A percentile compares a stretch with the other conserved stretches of the same genome.
Conservation (phyloP, 2,888 invertebrate genomes). For the Habrosyne pyritoides region DNA sequence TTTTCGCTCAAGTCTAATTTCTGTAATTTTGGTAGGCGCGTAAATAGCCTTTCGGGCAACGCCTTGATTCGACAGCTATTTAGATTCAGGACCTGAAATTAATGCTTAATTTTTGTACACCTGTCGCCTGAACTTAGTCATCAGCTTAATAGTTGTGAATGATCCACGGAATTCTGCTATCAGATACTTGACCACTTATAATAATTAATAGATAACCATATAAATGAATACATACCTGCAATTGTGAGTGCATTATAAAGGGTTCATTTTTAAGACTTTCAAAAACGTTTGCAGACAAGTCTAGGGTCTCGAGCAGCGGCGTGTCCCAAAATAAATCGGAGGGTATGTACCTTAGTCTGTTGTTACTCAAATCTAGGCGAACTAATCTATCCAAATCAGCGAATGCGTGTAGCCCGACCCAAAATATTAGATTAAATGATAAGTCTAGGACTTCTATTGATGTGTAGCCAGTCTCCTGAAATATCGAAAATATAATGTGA, state of each 20-base stretch:
- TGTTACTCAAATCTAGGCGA: slow-evolving; percentile 84
- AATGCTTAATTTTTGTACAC: background rate
- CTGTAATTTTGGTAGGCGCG: slow-evolving; percentile 79
- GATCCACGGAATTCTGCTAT: too few relatives aligned
- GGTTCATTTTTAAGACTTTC: slow-evolving; percentile 81
- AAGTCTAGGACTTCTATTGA: slow-evolving; percentile 77
- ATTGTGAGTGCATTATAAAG: slow-evolving; percentile 78
- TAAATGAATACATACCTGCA: slow-evolving; percentile 64
- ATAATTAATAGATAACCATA: background rate
- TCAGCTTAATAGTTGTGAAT: too few relatives aligned
- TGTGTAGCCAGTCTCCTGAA: slow-evolving; percentile 76
- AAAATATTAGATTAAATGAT: slow-evolving; percentile 85
- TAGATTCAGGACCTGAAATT: slow-evolving; percentile 81
- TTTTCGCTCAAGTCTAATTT: slow-evolving; percentile 85
- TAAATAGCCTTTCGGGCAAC: slow-evolving; percentile 78
- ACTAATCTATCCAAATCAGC: slow-evolving; percentile 73
- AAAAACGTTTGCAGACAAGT: slow-evolving; percentile 86
- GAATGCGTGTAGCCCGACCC: slow-evolving; percentile 85
- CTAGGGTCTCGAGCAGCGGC: slow-evolving; percentile 75
- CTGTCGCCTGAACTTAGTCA: too few relatives aligned
- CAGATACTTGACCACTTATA: too few relatives aligned
- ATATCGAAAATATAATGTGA: slow-evolving; percentile 20
- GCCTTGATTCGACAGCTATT: slow-evolving; percentile 84
- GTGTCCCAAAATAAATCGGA: slow-evolving; percentile 84
- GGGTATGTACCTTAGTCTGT: slow-evolving; percentile 83